These are phyloP conservation scores for Caenorhabditis drosophilae DNA, from an alignment of 2,888 invertebrate genomes.

Conservation along the genomic window DNA sequence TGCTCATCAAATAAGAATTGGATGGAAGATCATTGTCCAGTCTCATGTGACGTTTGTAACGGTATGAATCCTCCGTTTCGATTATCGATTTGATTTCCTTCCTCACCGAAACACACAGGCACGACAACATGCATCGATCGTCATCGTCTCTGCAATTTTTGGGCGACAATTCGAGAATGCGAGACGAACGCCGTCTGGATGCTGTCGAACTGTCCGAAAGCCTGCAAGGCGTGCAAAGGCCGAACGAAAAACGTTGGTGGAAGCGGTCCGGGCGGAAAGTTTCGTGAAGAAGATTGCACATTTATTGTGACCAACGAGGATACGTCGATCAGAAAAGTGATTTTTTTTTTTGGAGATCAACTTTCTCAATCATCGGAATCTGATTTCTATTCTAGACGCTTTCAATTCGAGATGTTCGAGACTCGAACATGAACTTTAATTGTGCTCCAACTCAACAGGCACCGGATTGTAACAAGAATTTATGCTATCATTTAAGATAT, in stretches of 20 bases:
- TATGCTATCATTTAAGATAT: conserved; percentile 65
- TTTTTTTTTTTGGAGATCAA: not conserved
- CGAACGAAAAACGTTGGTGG: conserved; percentile 47
- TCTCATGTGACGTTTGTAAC: conserved; percentile 65
- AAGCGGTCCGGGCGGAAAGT: conserved; percentile 51
- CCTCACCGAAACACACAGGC: too few species aligned
- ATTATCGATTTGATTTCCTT: too few species aligned
- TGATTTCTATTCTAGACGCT: conserved; percentile 43
- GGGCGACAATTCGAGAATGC: conserved; percentile 66
- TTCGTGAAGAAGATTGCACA: conserved; percentile 63
- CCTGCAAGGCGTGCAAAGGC: conserved; percentile 67
- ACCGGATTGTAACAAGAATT: conserved; percentile 61
- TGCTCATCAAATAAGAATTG: conserved; percentile 65
- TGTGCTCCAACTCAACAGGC: conserved; percentile 60
- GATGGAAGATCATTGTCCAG: conserved; percentile 65
- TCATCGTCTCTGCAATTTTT: conserved; percentile 65
- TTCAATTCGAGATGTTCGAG: conserved; percentile 64
- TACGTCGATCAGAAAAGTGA: conserved; percentile 44
- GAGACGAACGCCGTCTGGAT: conserved; percentile 69
- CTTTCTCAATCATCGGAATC: not conserved
- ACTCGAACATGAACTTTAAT: conserved; percentile 65
- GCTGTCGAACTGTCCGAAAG: conserved; percentile 64
- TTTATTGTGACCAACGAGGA: conserved; percentile 67
- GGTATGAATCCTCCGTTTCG: too few species aligned
- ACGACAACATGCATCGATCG: conserved; percentile 64